Conservation (phyloP, 1,140 invertebrate genomes). For the Onthophagus taurus region DNA sequence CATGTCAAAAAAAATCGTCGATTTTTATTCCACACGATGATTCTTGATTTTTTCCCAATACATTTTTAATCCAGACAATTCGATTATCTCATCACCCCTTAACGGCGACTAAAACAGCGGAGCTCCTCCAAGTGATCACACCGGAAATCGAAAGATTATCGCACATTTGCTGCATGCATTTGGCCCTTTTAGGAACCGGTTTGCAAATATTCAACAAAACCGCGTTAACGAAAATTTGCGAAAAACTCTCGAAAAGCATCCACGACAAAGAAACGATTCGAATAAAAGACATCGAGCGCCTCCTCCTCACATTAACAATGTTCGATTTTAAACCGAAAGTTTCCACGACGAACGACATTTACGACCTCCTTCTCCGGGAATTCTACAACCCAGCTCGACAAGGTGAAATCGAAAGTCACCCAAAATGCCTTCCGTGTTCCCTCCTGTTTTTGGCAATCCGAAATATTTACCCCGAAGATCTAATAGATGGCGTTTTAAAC, state of each 20-base stretch:
- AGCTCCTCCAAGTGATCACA: slow-evolving; percentile 31
- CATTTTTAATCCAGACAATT: slow-evolving; percentile 20
- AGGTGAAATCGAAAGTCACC: slow-evolving; percentile 40
- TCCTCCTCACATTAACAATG: slow-evolving; percentile 41
- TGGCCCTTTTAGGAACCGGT: slow-evolving; percentile 42
- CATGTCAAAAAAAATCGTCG: no score
- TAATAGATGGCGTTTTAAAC: slow-evolving; percentile 39
- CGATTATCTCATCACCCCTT: slow-evolving; percentile 30
- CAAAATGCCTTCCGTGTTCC: slow-evolving; percentile 36
- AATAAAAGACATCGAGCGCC: slow-evolving; percentile 54
- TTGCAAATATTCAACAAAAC: slow-evolving; percentile 31
- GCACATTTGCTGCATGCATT: slow-evolving; percentile 41
- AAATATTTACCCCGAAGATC: slow-evolving; percentile 42
- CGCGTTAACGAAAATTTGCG: slow-evolving; percentile 17
- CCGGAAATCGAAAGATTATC: slow-evolving; percentile 39
- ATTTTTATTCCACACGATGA: no score
- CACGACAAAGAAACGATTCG: slow-evolving; percentile 33
- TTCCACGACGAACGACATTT: slow-evolving; percentile 37
- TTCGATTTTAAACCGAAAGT: slow-evolving; percentile 40
- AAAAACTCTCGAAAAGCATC: slow-evolving; percentile 22
- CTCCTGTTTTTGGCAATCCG: slow-evolving; percentile 41
- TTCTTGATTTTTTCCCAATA: no score
- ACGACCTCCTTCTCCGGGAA: slow-evolving; percentile 38
- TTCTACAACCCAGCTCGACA: slow-evolving; percentile 38
- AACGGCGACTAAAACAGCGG: slow-evolving; percentile 17